Evolutionary conservation across 2,888 invertebrate species (phyloP).

Genomic region (Sialis fuliginosa): DNA sequence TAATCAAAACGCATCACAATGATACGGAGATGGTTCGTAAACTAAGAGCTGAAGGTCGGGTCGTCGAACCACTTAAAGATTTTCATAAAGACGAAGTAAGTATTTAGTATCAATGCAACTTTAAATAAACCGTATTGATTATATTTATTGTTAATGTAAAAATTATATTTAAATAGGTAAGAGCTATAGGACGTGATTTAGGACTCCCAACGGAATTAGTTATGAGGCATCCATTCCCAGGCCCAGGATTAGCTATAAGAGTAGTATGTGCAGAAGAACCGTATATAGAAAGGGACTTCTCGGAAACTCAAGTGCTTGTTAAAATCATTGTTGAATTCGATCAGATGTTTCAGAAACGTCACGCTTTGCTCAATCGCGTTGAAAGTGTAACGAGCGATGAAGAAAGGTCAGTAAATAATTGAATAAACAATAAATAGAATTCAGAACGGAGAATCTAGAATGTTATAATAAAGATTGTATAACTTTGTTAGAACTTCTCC

Average conservation of each 20-base stretch:
- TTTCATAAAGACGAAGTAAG: slow-evolving; percentile 95
- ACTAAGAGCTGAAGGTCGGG: slow-evolving; percentile 56
- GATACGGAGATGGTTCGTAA: slow-evolving; percentile 87
- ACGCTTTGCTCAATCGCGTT: slow-evolving; percentile 75
- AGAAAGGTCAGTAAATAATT: slow-evolving; percentile 30
- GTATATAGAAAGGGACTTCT: slow-evolving; percentile 84
- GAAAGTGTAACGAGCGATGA: slow-evolving; percentile 58
- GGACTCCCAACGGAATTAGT: slow-evolving; percentile 77
- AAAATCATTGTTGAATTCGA: slow-evolving; percentile 90
- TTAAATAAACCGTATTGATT: no score
- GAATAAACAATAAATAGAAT: background rate
- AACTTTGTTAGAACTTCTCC: no score
- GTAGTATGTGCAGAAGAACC: slow-evolving; percentile 93
- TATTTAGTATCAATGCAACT: background rate
- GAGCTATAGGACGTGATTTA: slow-evolving; percentile 74
- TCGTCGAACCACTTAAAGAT: slow-evolving; percentile 95
- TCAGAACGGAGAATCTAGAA: background rate
- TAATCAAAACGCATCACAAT: slow-evolving; percentile 99
- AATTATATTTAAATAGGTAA: slow-evolving; percentile 25
- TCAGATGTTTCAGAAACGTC: slow-evolving; percentile 80
- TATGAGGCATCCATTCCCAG: slow-evolving; percentile 94
- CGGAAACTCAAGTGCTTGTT: slow-evolving; percentile 88
- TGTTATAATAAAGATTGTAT: no score
- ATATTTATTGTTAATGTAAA: no score
- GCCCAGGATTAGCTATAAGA: slow-evolving; percentile 93